phyloP scores from a whole-genome alignment of 2,888 invertebrate species.

The Gastrophysa polygoni region DNA sequence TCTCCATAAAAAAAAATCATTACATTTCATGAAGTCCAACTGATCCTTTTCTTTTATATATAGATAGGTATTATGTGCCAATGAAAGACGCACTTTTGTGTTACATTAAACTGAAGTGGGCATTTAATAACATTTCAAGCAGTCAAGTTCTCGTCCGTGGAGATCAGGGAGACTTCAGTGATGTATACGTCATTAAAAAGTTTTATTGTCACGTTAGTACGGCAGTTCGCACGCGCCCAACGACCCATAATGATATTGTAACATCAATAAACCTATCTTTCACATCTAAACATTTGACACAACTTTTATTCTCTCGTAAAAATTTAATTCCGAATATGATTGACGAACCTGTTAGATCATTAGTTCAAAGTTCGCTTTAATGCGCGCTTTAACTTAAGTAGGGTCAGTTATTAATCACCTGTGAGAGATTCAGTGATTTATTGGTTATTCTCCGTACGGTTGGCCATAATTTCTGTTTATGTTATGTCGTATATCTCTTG shows the following conservation, averaged over 20 bases:
- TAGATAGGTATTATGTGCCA: background rate
- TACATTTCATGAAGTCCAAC: too few relatives aligned
- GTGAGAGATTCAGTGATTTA: constrained; percentile 41
- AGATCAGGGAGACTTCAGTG: constrained; percentile 36
- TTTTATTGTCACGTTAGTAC: constrained; percentile 58
- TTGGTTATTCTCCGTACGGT: constrained; percentile 37
- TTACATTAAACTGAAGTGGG: background rate
- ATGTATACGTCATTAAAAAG: constrained; percentile 56
- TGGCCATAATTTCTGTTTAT: constrained; percentile 38
- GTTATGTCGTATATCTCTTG: constrained; percentile 38
- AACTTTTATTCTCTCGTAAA: constrained; percentile 58
- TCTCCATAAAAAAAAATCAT: too few relatives aligned
- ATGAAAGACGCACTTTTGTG: background rate
- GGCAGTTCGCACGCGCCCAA: constrained; percentile 58
- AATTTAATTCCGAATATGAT: constrained; percentile 59
- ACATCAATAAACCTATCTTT: constrained; percentile 59
- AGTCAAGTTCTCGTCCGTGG: background rate
- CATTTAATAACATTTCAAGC: background rate
- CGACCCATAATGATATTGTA: constrained; percentile 58
- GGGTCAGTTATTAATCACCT: constrained; percentile 43
- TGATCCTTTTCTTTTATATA: too few relatives aligned
- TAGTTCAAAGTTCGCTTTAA: constrained; percentile 44
- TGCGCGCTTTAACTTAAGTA: constrained; percentile 34
- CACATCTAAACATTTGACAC: constrained; percentile 57
- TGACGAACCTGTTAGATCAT: constrained; percentile 56